Base-by-base conservation (phyloP, 2,113 vertebrate genomes). In the Chunga burmeisteri region DNA sequence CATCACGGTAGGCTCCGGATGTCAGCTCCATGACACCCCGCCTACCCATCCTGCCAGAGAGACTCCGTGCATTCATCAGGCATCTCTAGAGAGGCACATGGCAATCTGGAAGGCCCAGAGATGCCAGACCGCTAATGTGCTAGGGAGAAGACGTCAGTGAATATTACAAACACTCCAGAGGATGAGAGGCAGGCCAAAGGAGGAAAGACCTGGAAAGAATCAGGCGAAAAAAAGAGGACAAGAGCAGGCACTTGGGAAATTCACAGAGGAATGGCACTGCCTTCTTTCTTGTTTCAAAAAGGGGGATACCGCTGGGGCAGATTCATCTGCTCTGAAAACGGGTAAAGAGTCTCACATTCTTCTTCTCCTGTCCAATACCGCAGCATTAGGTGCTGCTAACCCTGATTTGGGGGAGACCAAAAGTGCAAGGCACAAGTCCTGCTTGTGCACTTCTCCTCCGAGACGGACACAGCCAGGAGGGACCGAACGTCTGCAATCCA, bases 71-170 rank as follows among this genome's bases (percentile, higher is more conserved):
- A 93, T 93, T 95, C 93, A 90, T 86, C 92, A 95, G 66, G 93
- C 96, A 94, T 89, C 94, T 95, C 96, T 74, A 93, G 95, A 91
- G 94, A 95, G 91, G 88, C 88, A 92, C 94, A 91, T 2, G 12
- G 91, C 94, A 91, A 97, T 95, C 95, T 94, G 95, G 91, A 95
- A 95, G 83, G 89, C 91, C 86, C 89, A 80, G 94, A 94, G 94
- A 97, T 74, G 96, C 95, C 94, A 95, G 86, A 95, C 91, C 32
- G 12, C 59, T 95, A 91, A 96, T 80, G 84, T 91, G 71, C 81
- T 68, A 62, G 74, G 66, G 87, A 88, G 89, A 87, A 91, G 94
- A 97, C 13, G 30, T 85, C 94, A 97, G 78, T 12, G 1, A 81
- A 30, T 85, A 81, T 92, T 82, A 81, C 53, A 38, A 66, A 94